Base-by-base conservation (phyloP, 2,113 vertebrate species). In the Microcebus ravelobensis region DNA sequence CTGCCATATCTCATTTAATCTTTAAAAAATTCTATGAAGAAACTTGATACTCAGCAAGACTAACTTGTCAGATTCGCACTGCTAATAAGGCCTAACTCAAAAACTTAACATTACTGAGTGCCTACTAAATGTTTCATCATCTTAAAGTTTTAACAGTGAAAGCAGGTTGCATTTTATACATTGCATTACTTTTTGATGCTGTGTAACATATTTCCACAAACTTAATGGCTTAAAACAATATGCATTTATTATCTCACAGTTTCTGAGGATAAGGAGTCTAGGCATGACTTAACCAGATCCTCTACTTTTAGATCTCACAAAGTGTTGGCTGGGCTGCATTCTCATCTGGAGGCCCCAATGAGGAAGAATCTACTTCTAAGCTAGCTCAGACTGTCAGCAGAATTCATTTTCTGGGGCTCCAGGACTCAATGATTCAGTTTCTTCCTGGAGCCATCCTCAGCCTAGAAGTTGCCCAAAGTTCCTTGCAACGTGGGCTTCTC, bases 151-250 rank as follows among this genome's bases (percentile, higher is more conserved):
- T 92, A 88, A 90, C 39, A 87, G 45, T 34, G 31, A 93, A 86
- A 91, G 89, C 13, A 89, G 63, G 55, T 61, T 42, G 6, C n/a
- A 65, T 45, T 93, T 82, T 87, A 81, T 39, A 71, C 13, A 82
- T 25, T 90, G 0, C 21, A 57, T 74, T 87, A 48, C 11, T 87
- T 50, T 92, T 80, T 42, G 45, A 45, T 57, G 48, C 73, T 94
- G 68, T 80, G 13, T 83, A 91, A 96, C 42, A 80, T 86, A 90
- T 34, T 57, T 73, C 50, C 45, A 91, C 61, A 74, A 63, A 95
- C 57, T 87, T 3, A 29, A 18, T 76, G 76, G 42, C 86, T 79
- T 91, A 83, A 97, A 85, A 91, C 59, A 88, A 87, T 5, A 93
- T 1, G 21, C 23, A 92, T 74, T 92, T 87, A 85, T 76, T 25